Evolutionary conservation across 2,797 vertebrate species (phyloP).

Genomic region (Leuciscus waleckii): DNA sequence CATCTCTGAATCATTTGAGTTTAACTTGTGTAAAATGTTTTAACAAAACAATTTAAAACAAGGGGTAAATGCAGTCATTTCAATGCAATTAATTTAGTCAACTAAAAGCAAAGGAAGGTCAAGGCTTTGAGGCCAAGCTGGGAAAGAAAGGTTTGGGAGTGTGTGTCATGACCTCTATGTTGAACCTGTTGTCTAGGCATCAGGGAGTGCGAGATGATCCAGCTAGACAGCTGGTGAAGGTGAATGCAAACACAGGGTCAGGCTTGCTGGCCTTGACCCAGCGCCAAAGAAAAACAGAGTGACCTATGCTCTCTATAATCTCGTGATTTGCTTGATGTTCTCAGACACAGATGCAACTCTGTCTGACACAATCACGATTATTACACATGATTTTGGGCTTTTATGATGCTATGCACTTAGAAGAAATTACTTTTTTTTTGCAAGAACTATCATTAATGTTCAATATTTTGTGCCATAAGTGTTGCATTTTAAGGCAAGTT

Average conservation of each 20-base stretch:
- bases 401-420: not conserved
- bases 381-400: not conserved
- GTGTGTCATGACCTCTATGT: constrained; percentile 31
- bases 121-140: constrained; percentile 10
- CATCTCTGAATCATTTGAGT: not conserved
- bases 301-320: constrained; percentile 65
- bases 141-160: constrained; percentile 9
- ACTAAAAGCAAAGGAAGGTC: constrained; percentile 20
- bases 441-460: not conserved
- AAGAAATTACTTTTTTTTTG: not conserved
- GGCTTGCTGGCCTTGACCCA: constrained; percentile 59
- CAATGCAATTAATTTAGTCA: not conserved
- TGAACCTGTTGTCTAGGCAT: constrained; percentile 32
- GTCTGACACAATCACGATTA: constrained; percentile 33
- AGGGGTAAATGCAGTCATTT: not conserved
- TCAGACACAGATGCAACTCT: constrained; percentile 49
- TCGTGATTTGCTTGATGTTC: constrained; percentile 19
- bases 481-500: not conserved
- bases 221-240: constrained; percentile 70
- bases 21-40: not conserved
- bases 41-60: not conserved
- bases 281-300: constrained; percentile 74
- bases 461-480: not conserved
- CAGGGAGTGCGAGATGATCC: constrained; percentile 65
- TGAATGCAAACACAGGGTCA: constrained; percentile 73